These are phyloP conservation scores for Amblyopsis rosae DNA, from an alignment of 2,113 vertebrate genomes.

Conservation along the genomic window DNA sequence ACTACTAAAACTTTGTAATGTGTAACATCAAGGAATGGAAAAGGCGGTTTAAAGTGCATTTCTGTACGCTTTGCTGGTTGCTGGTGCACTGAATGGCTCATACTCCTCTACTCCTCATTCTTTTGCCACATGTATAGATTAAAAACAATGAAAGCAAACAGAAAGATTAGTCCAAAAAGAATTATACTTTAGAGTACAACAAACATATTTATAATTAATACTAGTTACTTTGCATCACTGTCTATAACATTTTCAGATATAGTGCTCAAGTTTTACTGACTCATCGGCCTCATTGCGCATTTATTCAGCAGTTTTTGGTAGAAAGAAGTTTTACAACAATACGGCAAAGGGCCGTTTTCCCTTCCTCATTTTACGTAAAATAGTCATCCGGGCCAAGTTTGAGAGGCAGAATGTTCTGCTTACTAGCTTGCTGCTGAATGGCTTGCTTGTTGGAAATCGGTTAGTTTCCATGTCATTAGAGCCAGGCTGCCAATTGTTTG, in stretches of 20 bases:
- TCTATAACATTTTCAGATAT: constrained; percentile 10
- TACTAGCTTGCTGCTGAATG: constrained; percentile 54
- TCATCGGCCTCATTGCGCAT: background rate
- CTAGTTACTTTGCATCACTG: background rate
- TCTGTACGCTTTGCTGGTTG: too few relatives aligned
- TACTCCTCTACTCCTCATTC: too few relatives aligned
- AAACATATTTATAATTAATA: too few relatives aligned
- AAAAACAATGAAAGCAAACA: too few relatives aligned
- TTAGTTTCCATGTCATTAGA: constrained; percentile 65
- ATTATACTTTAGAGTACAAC: too few relatives aligned
- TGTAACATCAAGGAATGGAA: constrained; percentile 3
- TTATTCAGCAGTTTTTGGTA: background rate
- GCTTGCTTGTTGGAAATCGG: constrained; percentile 68
- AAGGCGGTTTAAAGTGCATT: too few relatives aligned
- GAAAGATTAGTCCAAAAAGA: too few relatives aligned
- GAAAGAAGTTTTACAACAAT: background rate
- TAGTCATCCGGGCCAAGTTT: constrained; percentile 38
- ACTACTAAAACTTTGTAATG: too few relatives aligned
- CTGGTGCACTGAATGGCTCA: too few relatives aligned
- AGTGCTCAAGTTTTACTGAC: background rate
- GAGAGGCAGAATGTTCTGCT: constrained; percentile 41
- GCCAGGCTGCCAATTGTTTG: constrained; percentile 48
- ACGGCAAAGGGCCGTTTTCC: constrained; percentile 1
- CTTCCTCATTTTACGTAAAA: constrained; percentile 41
- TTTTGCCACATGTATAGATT: too few relatives aligned